Conservation (phyloP, 2,113 vertebrate genomes). For the Sylvia atricapilla region DNA sequence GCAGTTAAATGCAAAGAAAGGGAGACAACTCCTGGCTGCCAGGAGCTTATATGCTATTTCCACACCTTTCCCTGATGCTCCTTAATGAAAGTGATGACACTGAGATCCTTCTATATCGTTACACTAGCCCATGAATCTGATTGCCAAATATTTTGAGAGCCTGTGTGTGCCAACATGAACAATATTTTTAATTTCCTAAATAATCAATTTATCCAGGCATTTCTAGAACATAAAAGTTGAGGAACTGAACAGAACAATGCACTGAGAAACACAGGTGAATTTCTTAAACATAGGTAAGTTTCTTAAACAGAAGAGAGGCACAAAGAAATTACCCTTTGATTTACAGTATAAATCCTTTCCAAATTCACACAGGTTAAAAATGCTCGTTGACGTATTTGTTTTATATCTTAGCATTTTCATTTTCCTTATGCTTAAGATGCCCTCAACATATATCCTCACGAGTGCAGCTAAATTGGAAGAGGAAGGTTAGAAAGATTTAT, state of each 20-base stretch:
- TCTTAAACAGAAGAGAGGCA: neutral
- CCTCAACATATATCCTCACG: neutral
- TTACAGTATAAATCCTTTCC: neutral
- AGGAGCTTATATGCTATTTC: neutral
- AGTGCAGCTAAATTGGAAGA: constrained; percentile 3
- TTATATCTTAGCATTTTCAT: constrained; percentile 19
- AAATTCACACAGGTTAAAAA: constrained; percentile 11
- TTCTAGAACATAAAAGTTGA: neutral
- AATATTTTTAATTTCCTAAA: neutral
- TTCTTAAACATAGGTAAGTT: neutral
- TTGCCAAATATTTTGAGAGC: neutral
- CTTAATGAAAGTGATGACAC: neutral
- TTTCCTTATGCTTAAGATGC: constrained; percentile 13
- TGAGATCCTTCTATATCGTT: neutral
- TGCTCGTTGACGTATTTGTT: neutral
- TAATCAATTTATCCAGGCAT: neutral
- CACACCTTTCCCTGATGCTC: neutral
- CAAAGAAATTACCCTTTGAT: neutral
- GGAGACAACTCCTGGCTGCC: neutral
- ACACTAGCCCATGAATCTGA: neutral
- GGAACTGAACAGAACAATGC: neutral
- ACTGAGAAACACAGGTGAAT: neutral
- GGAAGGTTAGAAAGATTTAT: constrained; percentile 45
- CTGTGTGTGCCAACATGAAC: neutral
- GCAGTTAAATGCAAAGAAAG: neutral